These are phyloP conservation scores for Agrochola litura DNA, from an alignment of 2,888 invertebrate genomes.

Conservation along the genomic window DNA sequence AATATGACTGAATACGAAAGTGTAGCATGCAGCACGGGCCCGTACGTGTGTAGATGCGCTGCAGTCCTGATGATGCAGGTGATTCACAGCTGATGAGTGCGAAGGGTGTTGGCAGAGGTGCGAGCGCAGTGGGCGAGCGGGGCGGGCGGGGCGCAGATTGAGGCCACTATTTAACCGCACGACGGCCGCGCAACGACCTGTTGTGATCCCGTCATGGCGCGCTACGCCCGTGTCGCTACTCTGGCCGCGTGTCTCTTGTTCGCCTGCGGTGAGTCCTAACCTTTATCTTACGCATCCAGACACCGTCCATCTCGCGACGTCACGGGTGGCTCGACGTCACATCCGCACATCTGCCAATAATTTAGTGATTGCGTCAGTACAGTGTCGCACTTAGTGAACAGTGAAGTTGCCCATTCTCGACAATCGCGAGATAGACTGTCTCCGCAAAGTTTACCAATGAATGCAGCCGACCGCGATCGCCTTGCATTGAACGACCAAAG, in stretches of 20 bases:
- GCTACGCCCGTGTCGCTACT: slow-evolving; percentile 90
- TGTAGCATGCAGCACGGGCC: slow-evolving; percentile 12
- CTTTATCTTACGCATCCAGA: slow-evolving; percentile 87
- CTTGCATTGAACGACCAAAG: slow-evolving; percentile 82
- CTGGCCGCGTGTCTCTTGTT: slow-evolving; percentile 90
- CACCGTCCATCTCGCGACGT: slow-evolving; percentile 87
- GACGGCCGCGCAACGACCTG: slow-evolving; percentile 90
- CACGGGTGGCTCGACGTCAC: slow-evolving; percentile 83
- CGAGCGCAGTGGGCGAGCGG: slow-evolving; percentile 89
- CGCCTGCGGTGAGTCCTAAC: slow-evolving; percentile 91
- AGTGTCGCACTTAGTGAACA: slow-evolving; percentile 86
- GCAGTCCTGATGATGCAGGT: slow-evolving; percentile 77
- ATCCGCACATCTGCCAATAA: slow-evolving; percentile 77
- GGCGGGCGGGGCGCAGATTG: slow-evolving; percentile 89
- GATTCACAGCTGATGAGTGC: slow-evolving; percentile 87
- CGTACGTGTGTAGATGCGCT: slow-evolving; percentile 56
- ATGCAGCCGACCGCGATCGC: slow-evolving; percentile 81
- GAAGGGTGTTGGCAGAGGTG: slow-evolving; percentile 88
- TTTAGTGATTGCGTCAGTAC: slow-evolving; percentile 82
- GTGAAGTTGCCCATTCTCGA: slow-evolving; percentile 83
- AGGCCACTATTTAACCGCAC: slow-evolving; percentile 90
- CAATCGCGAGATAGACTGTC: slow-evolving; percentile 85
- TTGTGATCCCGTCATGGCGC: slow-evolving; percentile 91
- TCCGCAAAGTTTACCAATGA: slow-evolving; percentile 79
- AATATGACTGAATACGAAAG: slow-evolving; percentile 37